These are phyloP conservation scores for Diadophis punctatus DNA, from an alignment of 2,113 vertebrate species.

Conservation along the genomic window DNA sequence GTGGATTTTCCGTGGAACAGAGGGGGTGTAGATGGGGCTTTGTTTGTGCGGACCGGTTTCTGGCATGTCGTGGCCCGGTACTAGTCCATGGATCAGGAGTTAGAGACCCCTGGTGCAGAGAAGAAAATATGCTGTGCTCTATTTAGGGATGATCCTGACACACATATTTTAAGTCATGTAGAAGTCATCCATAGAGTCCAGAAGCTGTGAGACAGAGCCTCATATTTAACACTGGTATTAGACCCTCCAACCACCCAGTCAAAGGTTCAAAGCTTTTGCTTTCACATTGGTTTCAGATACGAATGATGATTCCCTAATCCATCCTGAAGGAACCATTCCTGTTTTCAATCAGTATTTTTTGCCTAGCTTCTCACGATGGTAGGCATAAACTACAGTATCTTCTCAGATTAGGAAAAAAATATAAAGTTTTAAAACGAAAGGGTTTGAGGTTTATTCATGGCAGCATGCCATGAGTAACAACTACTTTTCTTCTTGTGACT, in stretches of 20 bases:
- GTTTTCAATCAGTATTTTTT: conserved; percentile 23
- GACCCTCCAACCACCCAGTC: background rate
- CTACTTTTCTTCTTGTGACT: background rate
- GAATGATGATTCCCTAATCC: background rate
- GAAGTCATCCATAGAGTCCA: background rate
- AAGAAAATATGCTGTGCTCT: background rate
- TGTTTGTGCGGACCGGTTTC: no score
- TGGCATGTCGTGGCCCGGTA: no score
- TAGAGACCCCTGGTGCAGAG: no score
- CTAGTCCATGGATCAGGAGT: no score
- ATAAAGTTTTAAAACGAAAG: conserved; percentile 27
- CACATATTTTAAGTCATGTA: background rate
- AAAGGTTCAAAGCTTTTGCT: background rate
- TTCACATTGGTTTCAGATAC: background rate
- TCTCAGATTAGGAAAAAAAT: conserved; percentile 35
- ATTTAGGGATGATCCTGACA: background rate
- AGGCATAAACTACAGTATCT: conserved; percentile 15
- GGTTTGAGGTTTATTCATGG: background rate
- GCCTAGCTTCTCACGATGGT: conserved; percentile 15
- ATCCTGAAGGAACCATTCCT: conserved; percentile 4
- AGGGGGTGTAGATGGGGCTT: no score
- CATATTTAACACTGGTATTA: background rate
- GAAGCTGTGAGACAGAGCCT: background rate
- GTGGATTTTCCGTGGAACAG: no score
- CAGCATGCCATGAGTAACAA: background rate